Base-by-base conservation (phyloP, 1,140 invertebrate genomes). In the Scaptomyza pallida region DNA sequence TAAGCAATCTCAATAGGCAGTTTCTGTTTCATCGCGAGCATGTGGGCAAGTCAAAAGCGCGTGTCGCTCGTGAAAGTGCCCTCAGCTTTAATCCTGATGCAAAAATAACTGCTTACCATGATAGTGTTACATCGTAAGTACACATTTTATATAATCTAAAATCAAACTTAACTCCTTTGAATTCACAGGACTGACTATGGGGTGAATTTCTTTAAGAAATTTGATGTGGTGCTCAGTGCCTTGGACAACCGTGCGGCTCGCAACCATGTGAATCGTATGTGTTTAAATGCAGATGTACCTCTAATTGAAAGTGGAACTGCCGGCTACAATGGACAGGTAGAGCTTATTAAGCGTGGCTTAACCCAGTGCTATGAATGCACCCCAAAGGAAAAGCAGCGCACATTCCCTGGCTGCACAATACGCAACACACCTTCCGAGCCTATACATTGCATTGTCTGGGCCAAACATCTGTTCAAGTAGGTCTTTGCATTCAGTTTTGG, bases 371-470 rank as follows among this genome's bases (percentile, higher is more conserved):
- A 99, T 89, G 99, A 99, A 91, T 99, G 99, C 91, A 95, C 95
- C 61, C 97, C 97, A 0, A 98, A 98, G 92, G 94, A 96, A 30
- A 93, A 95, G 44, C 97, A 98, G 86, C 98, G 98, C 92, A 96
- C 96, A 9, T 99, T 96, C 92, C 98, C 99, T 2, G 97, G 98
- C 2, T 99, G 99, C 92, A 99, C 99, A 0, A 99, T 99, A 75
- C 93, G 99, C 47, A 99, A 99, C 90, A 99, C 99, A 4, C 99
- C 99, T n/a, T 99, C 98, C 10, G 98, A 99, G 91, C 97, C 98
- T 0, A 99, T 99, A 78, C 99, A 99, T 92, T 99, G 99, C 91
- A 98, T 99, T 81, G 98, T 99, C 2, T 99, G 99, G 99, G 96
- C 98, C 0, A 99, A 99, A 92, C 98, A 99, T 94, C 93, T 99